Base-by-base conservation (phyloP, 1,140 invertebrate species). In the Drosophila dunni region DNA sequence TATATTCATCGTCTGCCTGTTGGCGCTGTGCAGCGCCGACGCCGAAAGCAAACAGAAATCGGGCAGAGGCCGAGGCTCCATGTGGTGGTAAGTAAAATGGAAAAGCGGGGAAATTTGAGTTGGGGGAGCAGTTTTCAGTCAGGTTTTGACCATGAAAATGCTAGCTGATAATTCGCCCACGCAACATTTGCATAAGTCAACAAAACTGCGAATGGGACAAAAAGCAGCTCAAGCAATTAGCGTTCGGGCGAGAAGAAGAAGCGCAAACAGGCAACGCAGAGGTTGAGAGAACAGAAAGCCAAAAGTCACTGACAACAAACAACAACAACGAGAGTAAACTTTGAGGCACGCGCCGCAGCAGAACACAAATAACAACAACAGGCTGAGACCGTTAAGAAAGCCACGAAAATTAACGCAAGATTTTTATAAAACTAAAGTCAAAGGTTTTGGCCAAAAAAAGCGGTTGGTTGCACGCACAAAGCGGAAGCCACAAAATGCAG, bases 31-130 rank as follows among this genome's bases (percentile, higher is more conserved):
- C 76, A 81, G 79, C 73, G 66, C 79, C 50, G 61, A 67, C 54
- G 81, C 82, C 51, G 91, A 92, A 75, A 91, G 82, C 61, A 92
- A 92, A 91, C 90, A 90, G 50, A 92, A 92, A 58, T 89, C 88
- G 66, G 90, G 78, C 67, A 75, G 70, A 77, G 92, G 92, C 68
- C 83, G 91, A 71, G 92, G 92, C 65, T 92, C 92, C 58, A 92
- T 92, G 91, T 92, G 92, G 92, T 92, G 92, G 92, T 92, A 88
- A 90, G 92, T 92, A 76, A 50, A 45, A 64, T 50, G 64, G 36
- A 45, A 46, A 58, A 46, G 24, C 48, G 9, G 20, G 24, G 42
- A 13, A n/a, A 13, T 24, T n/a, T 9, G 20, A 10, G 48, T 0
- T 0, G 9, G 36, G 20, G 36, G n/a, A n/a, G n/a, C n/a, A 6